Conservation (phyloP, 2,113 vertebrate species). For the Propithecus coquereli region DNA sequence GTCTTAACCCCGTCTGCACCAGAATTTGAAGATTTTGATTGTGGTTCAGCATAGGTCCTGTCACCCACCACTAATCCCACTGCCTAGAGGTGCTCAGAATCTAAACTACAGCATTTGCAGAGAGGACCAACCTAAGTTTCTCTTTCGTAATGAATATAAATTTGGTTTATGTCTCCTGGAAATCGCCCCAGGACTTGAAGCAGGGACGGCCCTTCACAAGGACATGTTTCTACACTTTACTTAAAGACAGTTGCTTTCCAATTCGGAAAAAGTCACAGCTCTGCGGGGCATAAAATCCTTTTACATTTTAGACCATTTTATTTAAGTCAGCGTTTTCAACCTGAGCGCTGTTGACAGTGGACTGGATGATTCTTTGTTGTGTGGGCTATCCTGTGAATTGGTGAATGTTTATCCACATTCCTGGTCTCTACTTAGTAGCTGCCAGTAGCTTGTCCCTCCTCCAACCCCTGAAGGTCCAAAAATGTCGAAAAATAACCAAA, state of each 20-base stretch:
- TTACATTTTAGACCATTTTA: neutral
- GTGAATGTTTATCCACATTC: neutral
- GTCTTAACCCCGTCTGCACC: neutral
- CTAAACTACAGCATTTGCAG: neutral
- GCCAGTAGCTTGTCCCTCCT: neutral
- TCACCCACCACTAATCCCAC: neutral
- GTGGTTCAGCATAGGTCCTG: neutral
- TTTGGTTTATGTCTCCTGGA: conserved; percentile 66
- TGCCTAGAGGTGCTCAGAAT: conserved; percentile 32
- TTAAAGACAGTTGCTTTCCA: conserved; percentile 56
- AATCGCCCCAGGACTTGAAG: conserved; percentile 60
- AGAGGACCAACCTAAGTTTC: conserved; percentile 5
- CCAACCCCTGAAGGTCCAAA: neutral
- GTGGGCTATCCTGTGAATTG: too few species aligned
- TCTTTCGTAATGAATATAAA: conserved; percentile 65
- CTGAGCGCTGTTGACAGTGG: rapidly evolving
- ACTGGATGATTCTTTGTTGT: neutral
- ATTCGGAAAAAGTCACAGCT: neutral
- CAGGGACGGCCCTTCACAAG: neutral
- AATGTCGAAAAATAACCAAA: neutral
- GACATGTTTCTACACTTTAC: neutral
- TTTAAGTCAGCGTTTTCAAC: neutral
- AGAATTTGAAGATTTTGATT: neutral
- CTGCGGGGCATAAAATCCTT: neutral
- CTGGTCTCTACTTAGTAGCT: too few species aligned